phyloP scores from a whole-genome alignment of 2,113 vertebrate genomes.

The Zingel zingel region DNA sequence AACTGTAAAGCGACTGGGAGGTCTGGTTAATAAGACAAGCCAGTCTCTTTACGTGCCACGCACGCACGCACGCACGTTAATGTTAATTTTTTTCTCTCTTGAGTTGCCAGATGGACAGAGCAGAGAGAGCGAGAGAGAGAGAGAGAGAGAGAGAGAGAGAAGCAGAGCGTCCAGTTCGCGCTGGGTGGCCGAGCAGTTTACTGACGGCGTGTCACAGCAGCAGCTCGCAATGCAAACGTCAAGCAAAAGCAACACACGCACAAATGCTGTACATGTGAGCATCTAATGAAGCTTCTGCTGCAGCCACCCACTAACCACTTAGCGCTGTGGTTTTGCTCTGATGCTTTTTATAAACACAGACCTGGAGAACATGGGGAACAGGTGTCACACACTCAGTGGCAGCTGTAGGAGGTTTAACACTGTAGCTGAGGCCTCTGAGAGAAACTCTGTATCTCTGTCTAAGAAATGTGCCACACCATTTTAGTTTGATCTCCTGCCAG shows the following conservation, averaged over 20 bases:
- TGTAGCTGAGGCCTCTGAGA: conserved; percentile 1
- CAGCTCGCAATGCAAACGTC: conserved; percentile 36
- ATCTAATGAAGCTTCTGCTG: conserved; percentile 52
- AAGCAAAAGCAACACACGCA: conserved; percentile 5
- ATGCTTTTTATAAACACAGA: conserved; percentile 68
- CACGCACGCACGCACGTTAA: too few species aligned
- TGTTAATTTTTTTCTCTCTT: conserved; percentile 17
- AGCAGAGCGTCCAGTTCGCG: conserved; percentile 44
- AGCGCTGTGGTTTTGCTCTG: conserved; percentile 54
- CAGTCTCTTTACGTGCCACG: conserved; percentile 41
- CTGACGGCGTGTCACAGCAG: conserved; percentile 47
- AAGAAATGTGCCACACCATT: conserved; percentile 37
- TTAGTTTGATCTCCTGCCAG: conserved; percentile 65
- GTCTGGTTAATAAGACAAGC: conserved; percentile 56
- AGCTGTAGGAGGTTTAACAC: conserved; percentile 37
- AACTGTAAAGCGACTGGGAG: conserved; percentile 12
- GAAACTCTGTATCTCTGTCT: conserved; percentile 25
- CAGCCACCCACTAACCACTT: conserved; percentile 59
- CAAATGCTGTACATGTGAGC: conserved; percentile 13
- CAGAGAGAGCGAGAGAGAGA: conserved; percentile 1
- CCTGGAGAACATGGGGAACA: conserved; percentile 65
- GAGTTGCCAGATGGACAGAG: conserved; percentile 52
- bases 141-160: not conserved
- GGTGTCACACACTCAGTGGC: conserved; percentile 56
- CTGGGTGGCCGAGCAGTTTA: conserved; percentile 66